Base-by-base conservation (phyloP, 2,888 invertebrate species). In the Amaurobius ferox region DNA sequence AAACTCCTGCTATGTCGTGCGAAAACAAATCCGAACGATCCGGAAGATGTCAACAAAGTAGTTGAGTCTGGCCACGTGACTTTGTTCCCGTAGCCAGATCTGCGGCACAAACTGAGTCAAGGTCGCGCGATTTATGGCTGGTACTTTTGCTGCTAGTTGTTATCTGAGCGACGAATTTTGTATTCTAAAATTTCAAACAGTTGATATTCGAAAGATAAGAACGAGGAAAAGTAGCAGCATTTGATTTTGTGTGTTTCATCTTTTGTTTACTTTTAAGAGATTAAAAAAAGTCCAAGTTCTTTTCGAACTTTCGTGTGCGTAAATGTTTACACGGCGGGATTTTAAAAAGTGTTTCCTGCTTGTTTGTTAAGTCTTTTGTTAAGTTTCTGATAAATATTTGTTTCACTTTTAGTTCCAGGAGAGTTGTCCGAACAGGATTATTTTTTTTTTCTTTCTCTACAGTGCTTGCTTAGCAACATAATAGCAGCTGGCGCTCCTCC, bases 1-100 rank as follows among this genome's bases (percentile, higher is more conserved):
- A 40, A 13, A 40, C 16, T 40, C n/a, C n/a, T n/a, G n/a, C n/a
- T n/a, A n/a, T n/a, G n/a, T 66, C 72, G 66, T 61, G 68, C 55
- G 62, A 71, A 78, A 66, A 55, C 55, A 39, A 73, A 48, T 26
- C 44, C 16, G 29, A 48, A 72, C 76, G 74, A 76, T 70, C 76
- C 62, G 70, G 83, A 83, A 83, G 73, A 61, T 83, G 83, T 83
- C 83, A 83, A 83, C 83, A 83, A 77, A 83, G 83, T 83, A 83
- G 83, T 83, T 83, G 83, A 77, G 55, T 67, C 62, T 16, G 48
- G 64, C 72, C 83, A 83, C 83, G 83, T 83, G 83, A 83, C 72
- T 67, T 7, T 32, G 77, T 35, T 66, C 77, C 35, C 66, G 83
- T 71, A 77, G 83, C 83, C 83, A 83, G 83, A 83, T 77, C 74